Percentiles rank a stretch among this genome's conserved stretches.
These are phyloP conservation scores for Orgyia antiqua DNA, from an alignment of 2,888 invertebrate genomes.

Conservation along the genomic window DNA sequence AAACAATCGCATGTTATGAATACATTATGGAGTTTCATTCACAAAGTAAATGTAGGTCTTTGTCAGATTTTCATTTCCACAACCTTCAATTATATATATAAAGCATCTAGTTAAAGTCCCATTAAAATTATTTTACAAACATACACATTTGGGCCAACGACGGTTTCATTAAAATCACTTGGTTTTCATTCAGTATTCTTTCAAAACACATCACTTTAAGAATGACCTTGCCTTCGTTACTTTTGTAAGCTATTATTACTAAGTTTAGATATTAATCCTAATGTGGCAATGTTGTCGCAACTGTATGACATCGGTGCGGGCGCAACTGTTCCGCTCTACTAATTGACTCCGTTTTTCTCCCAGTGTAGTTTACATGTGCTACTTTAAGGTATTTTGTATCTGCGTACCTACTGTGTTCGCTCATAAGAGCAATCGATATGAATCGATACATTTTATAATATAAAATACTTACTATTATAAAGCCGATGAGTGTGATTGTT, in stretches of 20 bases:
- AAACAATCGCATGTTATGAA: conserved; percentile 1
- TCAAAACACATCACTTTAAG: conserved; percentile 28
- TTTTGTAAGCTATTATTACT: conserved; percentile 48
- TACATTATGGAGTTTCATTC: conserved; percentile 6
- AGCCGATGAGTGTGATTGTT: too few relatives aligned
- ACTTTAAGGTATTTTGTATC: conserved; percentile 12
- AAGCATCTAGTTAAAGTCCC: conserved; percentile 1
- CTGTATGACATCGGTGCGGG: conserved; percentile 42
- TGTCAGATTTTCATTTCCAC: conserved; percentile 8
- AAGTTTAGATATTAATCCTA: conserved; percentile 61
- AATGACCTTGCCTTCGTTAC: conserved; percentile 48
- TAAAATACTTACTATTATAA: too few relatives aligned
- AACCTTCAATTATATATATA: conserved; percentile 9
- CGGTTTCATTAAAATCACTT: conserved; percentile 14
- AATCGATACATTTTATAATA: too few relatives aligned
- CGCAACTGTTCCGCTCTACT: conserved; percentile 61
- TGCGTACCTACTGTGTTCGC: not conserved
- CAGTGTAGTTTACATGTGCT: conserved; percentile 22
- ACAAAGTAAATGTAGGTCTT: conserved; percentile 3
- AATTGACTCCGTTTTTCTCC: conserved; percentile 28
- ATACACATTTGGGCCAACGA: conserved; percentile 8
- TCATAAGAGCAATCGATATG: too few relatives aligned
- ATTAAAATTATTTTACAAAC: too few relatives aligned
- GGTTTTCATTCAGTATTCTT: conserved; percentile 28
- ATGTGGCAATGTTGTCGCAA: conserved; percentile 44